phyloP scores from a whole-genome alignment of 2,888 invertebrate species.

The Dynastes maya region DNA sequence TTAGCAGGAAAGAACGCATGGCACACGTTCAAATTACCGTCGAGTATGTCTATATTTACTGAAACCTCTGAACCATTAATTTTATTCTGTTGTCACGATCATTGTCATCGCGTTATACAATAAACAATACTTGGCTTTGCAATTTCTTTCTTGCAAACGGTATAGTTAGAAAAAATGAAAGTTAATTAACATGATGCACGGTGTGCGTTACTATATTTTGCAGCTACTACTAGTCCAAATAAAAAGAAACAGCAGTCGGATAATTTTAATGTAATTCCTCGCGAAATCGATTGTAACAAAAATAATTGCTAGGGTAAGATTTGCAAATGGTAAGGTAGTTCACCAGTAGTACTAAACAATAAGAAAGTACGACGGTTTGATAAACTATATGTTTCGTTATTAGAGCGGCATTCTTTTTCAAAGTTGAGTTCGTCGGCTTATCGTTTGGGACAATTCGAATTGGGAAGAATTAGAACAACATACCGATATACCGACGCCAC shows the following conservation, averaged over 20 bases:
- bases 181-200: constrained; percentile 27
- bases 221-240: constrained; percentile 1
- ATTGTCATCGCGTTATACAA: constrained; percentile 33
- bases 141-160: neutral
- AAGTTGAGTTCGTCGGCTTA: constrained; percentile 20
- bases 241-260: neutral
- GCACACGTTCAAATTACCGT: constrained; percentile 43
- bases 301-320: neutral
- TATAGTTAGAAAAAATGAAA: constrained; percentile 15
- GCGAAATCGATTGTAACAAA: neutral
- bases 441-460: constrained; percentile 1
- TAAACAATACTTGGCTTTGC: neutral
- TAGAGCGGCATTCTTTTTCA: neutral
- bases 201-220: neutral
- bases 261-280: neutral
- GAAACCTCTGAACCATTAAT: constrained; percentile 28
- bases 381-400: neutral
- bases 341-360: neutral
- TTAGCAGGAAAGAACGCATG: constrained; percentile 41
- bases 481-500: constrained; percentile 35
- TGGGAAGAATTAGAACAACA: constrained; percentile 27
- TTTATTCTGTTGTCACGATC: constrained; percentile 32
- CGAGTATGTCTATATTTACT: constrained; percentile 44
- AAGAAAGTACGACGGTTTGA: too few species aligned
- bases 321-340: neutral